Evolutionary conservation across 2,888 invertebrate species (phyloP).

Genomic region (Philhelius pedissequus): DNA sequence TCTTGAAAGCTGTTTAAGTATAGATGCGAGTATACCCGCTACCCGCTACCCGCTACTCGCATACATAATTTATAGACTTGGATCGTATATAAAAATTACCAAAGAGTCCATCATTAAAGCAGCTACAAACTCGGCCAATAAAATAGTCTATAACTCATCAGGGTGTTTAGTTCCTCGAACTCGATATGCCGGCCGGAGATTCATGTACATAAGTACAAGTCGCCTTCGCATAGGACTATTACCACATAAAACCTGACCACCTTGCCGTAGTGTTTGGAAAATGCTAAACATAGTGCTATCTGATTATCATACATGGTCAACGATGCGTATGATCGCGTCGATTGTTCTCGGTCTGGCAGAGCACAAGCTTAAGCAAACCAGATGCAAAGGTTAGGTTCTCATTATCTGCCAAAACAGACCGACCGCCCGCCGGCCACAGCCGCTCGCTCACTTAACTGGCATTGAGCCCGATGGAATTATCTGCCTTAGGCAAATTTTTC

Average conservation of each 20-base stretch:
- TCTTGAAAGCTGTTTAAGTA: background rate
- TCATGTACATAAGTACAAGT: conserved; percentile 13
- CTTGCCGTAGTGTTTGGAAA: conserved; percentile 32
- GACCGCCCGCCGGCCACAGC: background rate
- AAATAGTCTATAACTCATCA: conserved; percentile 67
- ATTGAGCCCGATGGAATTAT: conserved; percentile 45
- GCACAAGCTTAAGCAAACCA: conserved; percentile 28
- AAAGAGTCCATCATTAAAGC: conserved; percentile 58
- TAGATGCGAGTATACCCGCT: background rate
- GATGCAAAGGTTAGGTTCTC: conserved; percentile 55
- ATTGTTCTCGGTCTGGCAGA: conserved; percentile 54
- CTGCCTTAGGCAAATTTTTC: conserved; percentile 40
- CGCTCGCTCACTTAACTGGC: background rate
- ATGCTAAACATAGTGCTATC: conserved; percentile 48
- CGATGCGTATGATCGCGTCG: conserved; percentile 68
- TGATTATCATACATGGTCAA: conserved; percentile 68
- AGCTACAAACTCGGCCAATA: conserved; percentile 56
- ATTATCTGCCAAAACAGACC: conserved; percentile 58
- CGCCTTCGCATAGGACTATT: background rate
- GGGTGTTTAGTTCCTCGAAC: conserved; percentile 34
- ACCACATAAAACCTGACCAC: conserved; percentile 30
- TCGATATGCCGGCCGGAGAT: background rate
- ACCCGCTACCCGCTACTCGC: background rate
- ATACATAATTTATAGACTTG: conserved; percentile 52
- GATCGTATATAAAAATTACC: conserved; percentile 28